Evolutionary conservation across 2,797 vertebrate species (phyloP).

Genomic region (Gallinago solitaria): DNA sequence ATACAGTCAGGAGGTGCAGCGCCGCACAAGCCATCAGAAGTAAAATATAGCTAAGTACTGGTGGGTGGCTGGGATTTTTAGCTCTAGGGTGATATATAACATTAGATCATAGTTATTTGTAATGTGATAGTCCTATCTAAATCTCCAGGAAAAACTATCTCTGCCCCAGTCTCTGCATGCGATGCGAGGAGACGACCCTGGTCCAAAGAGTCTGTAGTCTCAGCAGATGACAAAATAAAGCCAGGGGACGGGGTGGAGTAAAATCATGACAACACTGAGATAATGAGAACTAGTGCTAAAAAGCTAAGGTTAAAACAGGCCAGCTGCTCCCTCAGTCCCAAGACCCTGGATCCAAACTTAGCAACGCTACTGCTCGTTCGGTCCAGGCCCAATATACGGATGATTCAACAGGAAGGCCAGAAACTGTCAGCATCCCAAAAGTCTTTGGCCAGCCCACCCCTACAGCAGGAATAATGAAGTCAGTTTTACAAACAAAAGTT

Average conservation of each 20-base stretch:
- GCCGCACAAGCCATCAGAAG: neutral
- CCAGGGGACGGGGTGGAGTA: neutral
- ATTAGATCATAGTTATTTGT: slow-evolving; percentile 55
- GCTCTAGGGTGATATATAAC: slow-evolving; percentile 38
- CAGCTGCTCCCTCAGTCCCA: neutral
- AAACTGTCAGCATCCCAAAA: slow-evolving; percentile 21
- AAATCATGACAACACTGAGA: neutral
- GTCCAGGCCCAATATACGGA: neutral
- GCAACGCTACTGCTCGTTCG: neutral
- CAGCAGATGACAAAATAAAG: slow-evolving; percentile 42
- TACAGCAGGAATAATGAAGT: slow-evolving; percentile 43
- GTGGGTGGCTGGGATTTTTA: slow-evolving; percentile 27
- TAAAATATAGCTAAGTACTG: slow-evolving; percentile 46
- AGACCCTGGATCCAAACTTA: neutral
- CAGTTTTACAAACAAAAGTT: slow-evolving; percentile 60
- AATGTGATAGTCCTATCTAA: slow-evolving; percentile 19
- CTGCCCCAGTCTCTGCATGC: neutral
- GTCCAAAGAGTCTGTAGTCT: neutral
- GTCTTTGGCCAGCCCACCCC: slow-evolving; percentile 38
- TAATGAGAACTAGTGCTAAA: neutral
- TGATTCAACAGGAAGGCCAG: slow-evolving; percentile 57
- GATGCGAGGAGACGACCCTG: neutral
- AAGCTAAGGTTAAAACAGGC: neutral
- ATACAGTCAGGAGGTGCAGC: neutral
- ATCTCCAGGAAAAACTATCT: neutral